Base-by-base conservation (phyloP, 2,113 vertebrate species). In the Erpornis zantholeuca region DNA sequence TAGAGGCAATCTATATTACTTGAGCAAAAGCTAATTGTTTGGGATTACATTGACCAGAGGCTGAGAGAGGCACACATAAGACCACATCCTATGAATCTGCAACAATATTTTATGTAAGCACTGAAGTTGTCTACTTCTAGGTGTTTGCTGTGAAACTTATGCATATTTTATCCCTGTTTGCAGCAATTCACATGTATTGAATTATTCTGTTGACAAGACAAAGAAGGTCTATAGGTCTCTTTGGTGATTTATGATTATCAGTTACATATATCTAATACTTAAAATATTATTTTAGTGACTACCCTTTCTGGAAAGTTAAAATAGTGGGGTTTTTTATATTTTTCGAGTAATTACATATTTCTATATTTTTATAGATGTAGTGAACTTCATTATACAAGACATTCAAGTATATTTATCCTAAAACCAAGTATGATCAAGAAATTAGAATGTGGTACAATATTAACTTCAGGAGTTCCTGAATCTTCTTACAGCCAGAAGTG, bases 311-410 rank as follows among this genome's bases (percentile, higher is more conserved):
- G 44, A 47, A 57, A 45, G 19, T 31, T 84, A 49, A 82, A 75
- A 61, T 14, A 47, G 3, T 9, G 1, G 0, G 6, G 1, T 5
- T 15, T 83, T 77, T 64, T 45, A 5, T 18, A 47, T 47, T 69
- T 7, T 66, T 35, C 70, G 11, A 77, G 11, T 64, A 60, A 64
- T 60, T 45, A 40, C 29, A 11, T 59, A n/a, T 47, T 85, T 56
- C 6, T 42, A 31, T 23, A 2, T 2, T 50, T 81, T 81, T 63
- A 60, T 52, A 24, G 57, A 45, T 28, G 27, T 17, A 13, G 6
- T 56, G 5, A 64, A 47, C 2, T 56, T 77, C 52, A 29, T 52
- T 56, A 42, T 16, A 10, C 6, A 61, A 73, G 10, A 27, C 47
- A 54, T 19, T 68, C 5, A 68, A 63, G 14, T 19, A 33, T 44